A percentile compares a stretch with the other conserved stretches of the same genome.
These are phyloP conservation scores for Anguilla japonica DNA, from an alignment of 2,113 vertebrate species.

Conservation along the genomic window DNA sequence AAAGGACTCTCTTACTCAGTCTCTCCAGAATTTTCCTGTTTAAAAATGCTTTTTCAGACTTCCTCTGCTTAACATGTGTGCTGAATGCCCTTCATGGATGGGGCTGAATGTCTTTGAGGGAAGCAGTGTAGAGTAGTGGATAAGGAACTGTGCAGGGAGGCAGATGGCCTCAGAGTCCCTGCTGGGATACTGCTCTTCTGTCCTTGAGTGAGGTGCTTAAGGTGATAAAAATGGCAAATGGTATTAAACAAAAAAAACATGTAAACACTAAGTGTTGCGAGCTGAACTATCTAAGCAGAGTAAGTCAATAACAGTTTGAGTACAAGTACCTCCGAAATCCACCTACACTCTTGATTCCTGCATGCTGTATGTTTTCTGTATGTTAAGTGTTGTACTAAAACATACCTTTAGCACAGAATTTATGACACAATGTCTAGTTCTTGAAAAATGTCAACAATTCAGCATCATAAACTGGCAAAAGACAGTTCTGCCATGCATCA, in stretches of 20 bases:
- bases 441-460: background rate
- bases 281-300: background rate
- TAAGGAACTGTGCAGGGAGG: background rate
- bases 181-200: background rate
- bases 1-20: background rate
- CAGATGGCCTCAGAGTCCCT: background rate
- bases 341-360: background rate
- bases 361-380: background rate
- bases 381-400: no score
- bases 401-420: background rate
- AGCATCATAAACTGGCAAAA: background rate
- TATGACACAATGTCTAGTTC: background rate
- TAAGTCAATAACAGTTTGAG: background rate
- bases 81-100: background rate
- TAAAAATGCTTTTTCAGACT: background rate
- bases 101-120: background rate
- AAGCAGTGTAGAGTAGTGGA: background rate
- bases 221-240: background rate
- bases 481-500: background rate
- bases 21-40: background rate
- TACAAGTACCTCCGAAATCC: background rate
- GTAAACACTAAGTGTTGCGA: background rate
- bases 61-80: background rate
- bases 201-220: background rate
- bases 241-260: background rate